Evolutionary conservation across 1,140 invertebrate species (phyloP), one percentile per base, ranked within the genome.

Genomic region (Pseudomyrmex pallidus): DNA sequence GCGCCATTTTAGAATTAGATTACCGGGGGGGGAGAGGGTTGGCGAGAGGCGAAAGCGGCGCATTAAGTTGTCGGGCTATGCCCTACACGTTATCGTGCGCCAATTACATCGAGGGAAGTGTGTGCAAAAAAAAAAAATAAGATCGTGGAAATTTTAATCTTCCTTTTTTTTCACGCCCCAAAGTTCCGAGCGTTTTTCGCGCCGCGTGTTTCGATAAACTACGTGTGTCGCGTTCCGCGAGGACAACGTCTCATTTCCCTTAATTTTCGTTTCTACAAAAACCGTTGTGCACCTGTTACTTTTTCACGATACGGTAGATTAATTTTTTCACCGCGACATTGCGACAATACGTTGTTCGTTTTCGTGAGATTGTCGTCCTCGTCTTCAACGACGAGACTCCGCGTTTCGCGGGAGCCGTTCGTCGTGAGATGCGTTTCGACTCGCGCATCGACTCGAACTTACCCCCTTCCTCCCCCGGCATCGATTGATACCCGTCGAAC

Each of bases 401-500:
- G 57, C 22, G 44, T 17, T 50, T 59, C 54, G 35, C 54, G 35
- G n/a, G 7, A 20, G n/a, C 13, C 66, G 64, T n/a, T 46, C 54
- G 66, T 35, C 20, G 44, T 15, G 54, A 80, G 20, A 80, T 59
- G 22, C 66, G 25, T 74, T 17, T 52, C 70, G 78, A 50, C 68
- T 72, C 12, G 59, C 77, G 76, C 68, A 44, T 62, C 78, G 46
- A 62, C 50, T 82, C 25, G 70, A 35, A 64, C 70, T 76, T 63
- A 63, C 25, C 46, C 7, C 46, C 4, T 59, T 17, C 7, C 44
- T 50, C 35, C 35, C 0, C 10, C 64, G 20, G 56, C 76, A 80
- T 80, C 76, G 76, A 80, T 72, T 80, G 76, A 80, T 80, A 72
- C 44, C 76, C 76, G 76, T 72, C 76, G 76, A 78, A 70, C 54